A percentile compares a stretch with the other conserved stretches of the same genome.
Conservation (phyloP, 1,140 invertebrate species). For the Glomeris maerens region DNA sequence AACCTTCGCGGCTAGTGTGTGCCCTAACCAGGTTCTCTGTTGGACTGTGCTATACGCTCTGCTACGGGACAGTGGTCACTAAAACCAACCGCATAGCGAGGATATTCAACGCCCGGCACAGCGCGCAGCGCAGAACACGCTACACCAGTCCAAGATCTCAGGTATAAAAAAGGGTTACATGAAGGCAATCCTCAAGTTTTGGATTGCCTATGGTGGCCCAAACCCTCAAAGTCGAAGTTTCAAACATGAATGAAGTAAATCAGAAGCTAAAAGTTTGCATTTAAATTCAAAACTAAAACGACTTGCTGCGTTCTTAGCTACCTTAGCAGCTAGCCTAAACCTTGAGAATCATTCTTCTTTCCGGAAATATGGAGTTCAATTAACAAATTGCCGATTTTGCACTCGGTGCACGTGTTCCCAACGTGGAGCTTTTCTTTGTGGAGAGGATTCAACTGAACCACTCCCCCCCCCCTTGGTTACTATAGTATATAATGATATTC, state of each 20-base stretch:
- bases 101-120: constrained; percentile 32
- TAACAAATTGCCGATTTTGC: no score
- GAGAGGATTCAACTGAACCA: not conserved
- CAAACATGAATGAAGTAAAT: no score
- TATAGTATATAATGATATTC: not conserved
- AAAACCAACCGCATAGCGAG: constrained; percentile 43
- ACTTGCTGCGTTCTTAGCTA: constrained; percentile 28
- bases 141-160: constrained; percentile 14
- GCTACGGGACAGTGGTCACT: constrained; percentile 42
- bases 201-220: not conserved
- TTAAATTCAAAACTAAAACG: no score
- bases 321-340: constrained; percentile 21
- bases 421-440: no score
- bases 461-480: not conserved
- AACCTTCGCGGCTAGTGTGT: constrained; percentile 34
- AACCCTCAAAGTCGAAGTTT: no score
- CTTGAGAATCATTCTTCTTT: no score
- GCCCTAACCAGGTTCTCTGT: constrained; percentile 40
- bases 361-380: no score
- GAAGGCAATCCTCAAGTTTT: not conserved
- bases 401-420: no score
- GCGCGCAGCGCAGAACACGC: constrained; percentile 16
- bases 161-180: constrained; percentile 4
- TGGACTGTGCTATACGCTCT: constrained; percentile 37
- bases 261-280: no score